Evolutionary conservation across 1,140 invertebrate species (phyloP).

Genomic region (Brachionus koreanus): DNA sequence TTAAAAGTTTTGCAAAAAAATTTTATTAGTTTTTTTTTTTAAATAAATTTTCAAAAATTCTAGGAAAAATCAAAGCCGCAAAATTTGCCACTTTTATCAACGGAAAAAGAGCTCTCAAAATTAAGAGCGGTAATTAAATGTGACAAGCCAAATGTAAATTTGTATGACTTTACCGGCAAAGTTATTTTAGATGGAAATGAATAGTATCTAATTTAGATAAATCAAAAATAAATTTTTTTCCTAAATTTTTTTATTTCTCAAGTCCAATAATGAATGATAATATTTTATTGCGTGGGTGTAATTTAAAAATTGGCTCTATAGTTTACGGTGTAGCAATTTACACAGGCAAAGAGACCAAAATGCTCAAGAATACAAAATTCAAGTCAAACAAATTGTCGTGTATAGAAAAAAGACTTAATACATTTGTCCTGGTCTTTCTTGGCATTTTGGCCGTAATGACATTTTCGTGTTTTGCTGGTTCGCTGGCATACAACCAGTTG

Average conservation of each 20-base stretch:
- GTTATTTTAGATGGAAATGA: constrained; percentile 56
- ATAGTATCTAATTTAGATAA: constrained; percentile 1
- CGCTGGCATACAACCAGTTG: constrained; percentile 2
- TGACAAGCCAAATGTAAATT: constrained; percentile 86
- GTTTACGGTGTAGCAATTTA: constrained; percentile 85
- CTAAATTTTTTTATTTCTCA: constrained; percentile 56
- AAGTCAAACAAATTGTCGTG: constrained; percentile 38
- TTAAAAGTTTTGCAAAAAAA: too few relatives aligned
- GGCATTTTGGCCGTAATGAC: constrained; percentile 10
- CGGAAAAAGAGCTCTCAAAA: constrained; percentile 47
- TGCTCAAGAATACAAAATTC: constrained; percentile 70
- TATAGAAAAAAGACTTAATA: constrained; percentile 45
- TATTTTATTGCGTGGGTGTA: constrained; percentile 84
- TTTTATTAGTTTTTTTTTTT: constrained; percentile 55
- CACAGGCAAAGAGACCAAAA: constrained; percentile 76
- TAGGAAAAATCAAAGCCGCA: constrained; percentile 61
- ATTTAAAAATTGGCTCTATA: constrained; percentile 86
- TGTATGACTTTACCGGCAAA: constrained; percentile 94
- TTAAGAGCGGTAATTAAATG: constrained; percentile 77
- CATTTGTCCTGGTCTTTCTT: constrained; percentile 37
- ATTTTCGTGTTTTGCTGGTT: constrained; percentile 37
- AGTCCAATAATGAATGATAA: constrained; percentile 86
- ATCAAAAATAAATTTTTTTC: background rate
- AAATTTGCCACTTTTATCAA: background rate
- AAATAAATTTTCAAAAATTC: background rate